Evolutionary conservation across 2,888 invertebrate genomes (phyloP), one percentile per base, ranked within the genome.

Genomic region (Agrochola lychnidis): DNA sequence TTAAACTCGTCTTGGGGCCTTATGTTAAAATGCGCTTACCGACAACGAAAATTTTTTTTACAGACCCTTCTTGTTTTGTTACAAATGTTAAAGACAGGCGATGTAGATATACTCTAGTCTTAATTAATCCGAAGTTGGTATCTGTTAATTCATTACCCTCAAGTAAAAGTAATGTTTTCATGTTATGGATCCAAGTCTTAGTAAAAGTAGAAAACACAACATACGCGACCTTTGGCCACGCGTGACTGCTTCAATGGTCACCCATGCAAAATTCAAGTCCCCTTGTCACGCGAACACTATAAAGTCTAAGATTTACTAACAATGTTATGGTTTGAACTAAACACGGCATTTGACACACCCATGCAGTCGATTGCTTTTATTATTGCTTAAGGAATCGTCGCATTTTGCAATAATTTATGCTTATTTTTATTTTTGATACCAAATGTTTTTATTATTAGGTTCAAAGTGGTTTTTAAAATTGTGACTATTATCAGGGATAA

Each of bases 241-340:
- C 89, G 86, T 85, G 85, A 81, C 85, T 82, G 74, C 81, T 81
- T 85, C 84, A 83, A 83, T 86, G 88, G 89, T 80, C 89, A 87
- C 73, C 78, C 88, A 89, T 91, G 89, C 87, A 89, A 90, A 91
- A 92, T 90, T 90, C 81, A 89, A 87, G 78, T 79, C 70, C 74
- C 74, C 68, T 84, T 78, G 91, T 90, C 93, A 92, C 92, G 92
- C 91, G 77, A 93, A 82, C 81, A 61, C 69, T 63, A 69, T 73
- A 71, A 30, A 51, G 57, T 59, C 45, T 25, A 51, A 79, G 85
- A 82, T 80, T 81, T 74, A 73, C 81, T 82, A 79, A 81, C 68
- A 71, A 69, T 71, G 66, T 42, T 76, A 61, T 59, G 14, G 14
- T 72, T 75, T 53, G 63, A 77, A 70, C 48, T 81, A 69, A 74